Base-by-base conservation (phyloP, 2,797 vertebrate genomes). In the Gallirallus australis region DNA sequence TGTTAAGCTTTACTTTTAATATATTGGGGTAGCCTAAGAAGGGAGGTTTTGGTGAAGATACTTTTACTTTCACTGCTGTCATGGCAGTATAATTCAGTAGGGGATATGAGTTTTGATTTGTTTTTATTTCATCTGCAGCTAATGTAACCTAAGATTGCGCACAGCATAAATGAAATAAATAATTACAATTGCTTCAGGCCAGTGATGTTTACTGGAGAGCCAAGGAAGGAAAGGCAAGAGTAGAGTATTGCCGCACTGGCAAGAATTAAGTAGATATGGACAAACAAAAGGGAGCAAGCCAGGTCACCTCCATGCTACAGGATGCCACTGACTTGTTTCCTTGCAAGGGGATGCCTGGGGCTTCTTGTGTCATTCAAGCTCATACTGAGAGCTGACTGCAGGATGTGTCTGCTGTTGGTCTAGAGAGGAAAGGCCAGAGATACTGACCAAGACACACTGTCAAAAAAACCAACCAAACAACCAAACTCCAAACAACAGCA, bases 61-160 rank as follows among this genome's bases (percentile, higher is more conserved):
- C 94, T 97, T 94, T 86, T 87, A 91, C 86, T 97, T 96, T 94
- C 87, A 39, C 59, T 89, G 93, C 89, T 94, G 86, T 94, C 56
- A 69, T 89, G 83, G 81, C 52, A 91, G 79, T 92, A 50, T 64
- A 89, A 65, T 93, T 91, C 86, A 89, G 64, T 53, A 64, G 75
- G 45, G 64, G 71, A 65, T 71, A 68, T 19, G 54, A 42, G 76
- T 71, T 89, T 91, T 82, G 72, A 92, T 94, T 93, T 94, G 68
- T 23, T 91, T 94, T 87, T 91, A 63, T 94, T 96, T 92, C 91
- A 96, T 81, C 61, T 71, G 60, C 31, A 85, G 86, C 86, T 92
- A 91, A 91, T 15, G 16, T 69, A 95, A 76, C 88, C 69, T 78
- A 79, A 89, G 78, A 78, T 54, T 93, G 39, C 42, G 71, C 64